Evolutionary conservation across 2,888 invertebrate genomes (phyloP), one percentile per base, ranked within the genome.

Genomic region (Pyrochroa serraticornis): DNA sequence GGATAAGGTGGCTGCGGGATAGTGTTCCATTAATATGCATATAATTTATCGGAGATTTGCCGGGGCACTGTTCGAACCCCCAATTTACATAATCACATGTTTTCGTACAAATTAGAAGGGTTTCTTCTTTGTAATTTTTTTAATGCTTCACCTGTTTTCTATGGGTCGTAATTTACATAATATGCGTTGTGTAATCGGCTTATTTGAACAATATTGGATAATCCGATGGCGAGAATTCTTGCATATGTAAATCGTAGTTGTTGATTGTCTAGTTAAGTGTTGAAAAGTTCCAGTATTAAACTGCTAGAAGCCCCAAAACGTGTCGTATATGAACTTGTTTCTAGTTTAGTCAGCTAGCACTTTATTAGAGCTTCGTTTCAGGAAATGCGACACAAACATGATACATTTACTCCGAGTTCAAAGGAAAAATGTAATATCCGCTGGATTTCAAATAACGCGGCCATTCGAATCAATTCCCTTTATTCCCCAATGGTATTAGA

Each of bases 361-460:
- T 63, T 60, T 62, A 65, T 65, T 65, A 62, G 58, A 58, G 62
- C 56, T 51, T 38, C 37, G 42, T 45, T 44, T 53, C 63, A 55
- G 62, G 63, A 62, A 62, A 64, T 45, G 53, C 57, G 66, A 64
- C 64, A 59, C 64, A 68, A 69, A 69, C 68, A 69, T 61, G 69
- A 72, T 71, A 69, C 69, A 70, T 67, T 67, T 64, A 64, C 65
- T 56, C 63, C 46, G 58, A 67, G 71, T 73, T 73, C 73, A 74
- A 73, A 73, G 72, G 70, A 72, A 72, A 72, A 74, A 74, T 68
- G 71, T 70, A 75, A 75, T 73, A 73, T 72, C 72, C 73, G 67
- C 60, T 63, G 67, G 69, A 70, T 71, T 71, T 70, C 71, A 67
- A 69, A 72, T 73, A 72, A 71, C 64, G 67, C 67, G 67, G 64